Percentiles rank a stretch among this genome's conserved stretches.
Evolutionary conservation across 2,888 invertebrate species (phyloP).

Genomic region (Agrotis puta): DNA sequence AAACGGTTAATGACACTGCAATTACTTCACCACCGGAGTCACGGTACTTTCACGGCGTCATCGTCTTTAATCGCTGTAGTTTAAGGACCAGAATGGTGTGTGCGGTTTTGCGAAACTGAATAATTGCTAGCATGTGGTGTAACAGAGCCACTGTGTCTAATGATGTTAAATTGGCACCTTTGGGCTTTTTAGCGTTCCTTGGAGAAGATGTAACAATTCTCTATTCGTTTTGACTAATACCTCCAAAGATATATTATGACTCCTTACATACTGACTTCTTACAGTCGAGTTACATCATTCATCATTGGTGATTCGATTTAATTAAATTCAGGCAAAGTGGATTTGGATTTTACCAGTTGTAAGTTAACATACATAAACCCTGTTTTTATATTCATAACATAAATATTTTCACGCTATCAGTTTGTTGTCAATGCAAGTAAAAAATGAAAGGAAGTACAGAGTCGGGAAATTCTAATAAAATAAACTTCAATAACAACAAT

Average conservation of each 20-base stretch:
- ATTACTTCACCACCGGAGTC: slow-evolving; percentile 51
- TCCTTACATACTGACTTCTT: not conserved
- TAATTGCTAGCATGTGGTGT: slow-evolving; percentile 60
- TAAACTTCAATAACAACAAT: not conserved
- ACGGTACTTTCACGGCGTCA: slow-evolving; percentile 31
- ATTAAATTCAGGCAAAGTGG: not conserved
- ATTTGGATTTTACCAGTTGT: not conserved
- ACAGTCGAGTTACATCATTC: too few relatives aligned
- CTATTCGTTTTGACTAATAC: not conserved
- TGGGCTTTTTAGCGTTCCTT: slow-evolving; percentile 46
- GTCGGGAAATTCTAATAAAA: not conserved
- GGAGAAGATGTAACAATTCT: not conserved
- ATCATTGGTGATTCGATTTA: not conserved
- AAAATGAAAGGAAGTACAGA: slow-evolving; percentile 1
- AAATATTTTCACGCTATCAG: not conserved
- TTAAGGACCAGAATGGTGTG: slow-evolving; percentile 49
- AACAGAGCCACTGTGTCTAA: slow-evolving; percentile 62
- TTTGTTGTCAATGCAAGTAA: not conserved
- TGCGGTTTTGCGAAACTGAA: slow-evolving; percentile 57
- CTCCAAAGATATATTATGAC: not conserved
- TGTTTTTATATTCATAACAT: not conserved
- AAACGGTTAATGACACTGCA: slow-evolving; percentile 45
- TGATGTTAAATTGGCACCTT: slow-evolving; percentile 67
- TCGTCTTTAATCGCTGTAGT: slow-evolving; percentile 35
- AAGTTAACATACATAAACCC: not conserved